Evolutionary conservation across 2,113 vertebrate species (phyloP).

Genomic region (Paramisgurnus dabryanus): DNA sequence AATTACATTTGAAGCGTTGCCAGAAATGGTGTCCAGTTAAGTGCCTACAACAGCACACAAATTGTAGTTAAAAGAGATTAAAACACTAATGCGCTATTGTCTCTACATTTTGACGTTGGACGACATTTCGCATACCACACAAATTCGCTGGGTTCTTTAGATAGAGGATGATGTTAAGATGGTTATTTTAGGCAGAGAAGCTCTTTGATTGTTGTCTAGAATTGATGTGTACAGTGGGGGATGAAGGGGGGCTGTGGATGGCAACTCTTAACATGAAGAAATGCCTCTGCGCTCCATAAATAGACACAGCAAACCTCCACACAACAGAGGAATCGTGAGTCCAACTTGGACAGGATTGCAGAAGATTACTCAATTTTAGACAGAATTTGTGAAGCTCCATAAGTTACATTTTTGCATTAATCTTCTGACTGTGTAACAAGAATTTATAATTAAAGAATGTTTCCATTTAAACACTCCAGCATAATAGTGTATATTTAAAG

Average conservation of each 20-base stretch:
- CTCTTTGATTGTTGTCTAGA: conserved; percentile 58
- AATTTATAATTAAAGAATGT: neutral
- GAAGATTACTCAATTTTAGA: neutral
- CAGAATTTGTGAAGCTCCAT: neutral
- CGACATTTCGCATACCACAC: conserved; percentile 19
- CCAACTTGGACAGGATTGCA: neutral
- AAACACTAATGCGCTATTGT: neutral
- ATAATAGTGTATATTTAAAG: neutral
- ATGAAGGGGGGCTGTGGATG: conserved; percentile 2
- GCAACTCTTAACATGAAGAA: conserved; percentile 3
- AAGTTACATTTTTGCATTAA: neutral
- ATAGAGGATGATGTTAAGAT: conserved; percentile 63
- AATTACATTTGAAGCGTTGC: conserved; percentile 69
- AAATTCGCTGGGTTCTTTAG: conserved; percentile 53
- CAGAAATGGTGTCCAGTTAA: conserved; percentile 57
- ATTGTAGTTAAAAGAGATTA: conserved; percentile 6
- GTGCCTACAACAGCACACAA: conserved; percentile 39
- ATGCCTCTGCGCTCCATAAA: conserved; percentile 5
- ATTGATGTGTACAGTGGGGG: conserved; percentile 39
- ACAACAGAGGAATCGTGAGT: conserved; percentile 3
- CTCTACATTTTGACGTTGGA: neutral
- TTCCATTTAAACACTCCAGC: neutral
- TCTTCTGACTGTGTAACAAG: neutral
- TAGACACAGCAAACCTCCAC: conserved; percentile 18
- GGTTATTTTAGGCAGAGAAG: conserved; percentile 70